Percentiles rank a stretch among this genome's conserved stretches.
These are phyloP conservation scores for Halictus ligatus DNA, from an alignment of 2,888 invertebrate species.

Conservation along the genomic window DNA sequence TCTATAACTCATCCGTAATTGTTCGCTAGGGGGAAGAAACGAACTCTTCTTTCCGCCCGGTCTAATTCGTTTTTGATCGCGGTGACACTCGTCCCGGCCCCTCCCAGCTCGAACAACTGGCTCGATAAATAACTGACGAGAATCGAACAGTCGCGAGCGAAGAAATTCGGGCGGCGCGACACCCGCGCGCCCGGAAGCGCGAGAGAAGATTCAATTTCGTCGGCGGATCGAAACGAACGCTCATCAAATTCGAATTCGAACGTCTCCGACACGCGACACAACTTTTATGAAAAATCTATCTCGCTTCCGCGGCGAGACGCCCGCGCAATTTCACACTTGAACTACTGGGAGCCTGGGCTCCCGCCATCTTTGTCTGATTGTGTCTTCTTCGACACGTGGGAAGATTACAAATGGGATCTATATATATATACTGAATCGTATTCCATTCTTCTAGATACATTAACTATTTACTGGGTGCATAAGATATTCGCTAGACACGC, in stretches of 20 bases:
- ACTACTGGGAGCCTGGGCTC: not conserved
- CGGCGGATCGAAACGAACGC: constrained; percentile 74
- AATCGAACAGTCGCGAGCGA: constrained; percentile 69
- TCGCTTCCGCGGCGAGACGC: not conserved
- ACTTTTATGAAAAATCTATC: constrained; percentile 44
- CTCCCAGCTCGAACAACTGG: constrained; percentile 52
- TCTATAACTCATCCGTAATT: constrained; percentile 82
- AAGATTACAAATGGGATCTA: too few relatives aligned
- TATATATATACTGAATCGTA: too few relatives aligned
- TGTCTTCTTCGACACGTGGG: not conserved
- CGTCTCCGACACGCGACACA: not conserved
- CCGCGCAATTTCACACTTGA: not conserved
- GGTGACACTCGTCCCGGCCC: constrained; percentile 68
- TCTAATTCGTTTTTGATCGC: constrained; percentile 81
- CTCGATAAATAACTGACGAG: constrained; percentile 83
- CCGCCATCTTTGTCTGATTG: not conserved
- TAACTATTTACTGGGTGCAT: too few relatives aligned
- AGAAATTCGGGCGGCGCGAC: constrained; percentile 46
- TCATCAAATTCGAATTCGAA: constrained; percentile 77
- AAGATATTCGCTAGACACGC: too few relatives aligned
- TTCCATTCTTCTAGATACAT: too few relatives aligned
- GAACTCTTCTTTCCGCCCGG: constrained; percentile 60
- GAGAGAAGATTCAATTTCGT: constrained; percentile 80
- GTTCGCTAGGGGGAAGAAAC: constrained; percentile 62
- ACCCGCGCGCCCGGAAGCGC: constrained; percentile 57